Percentiles rank a stretch among this genome's conserved stretches.
Evolutionary conservation across 2,888 invertebrate genomes (phyloP).

Genomic region (Synergus itoensis): DNA sequence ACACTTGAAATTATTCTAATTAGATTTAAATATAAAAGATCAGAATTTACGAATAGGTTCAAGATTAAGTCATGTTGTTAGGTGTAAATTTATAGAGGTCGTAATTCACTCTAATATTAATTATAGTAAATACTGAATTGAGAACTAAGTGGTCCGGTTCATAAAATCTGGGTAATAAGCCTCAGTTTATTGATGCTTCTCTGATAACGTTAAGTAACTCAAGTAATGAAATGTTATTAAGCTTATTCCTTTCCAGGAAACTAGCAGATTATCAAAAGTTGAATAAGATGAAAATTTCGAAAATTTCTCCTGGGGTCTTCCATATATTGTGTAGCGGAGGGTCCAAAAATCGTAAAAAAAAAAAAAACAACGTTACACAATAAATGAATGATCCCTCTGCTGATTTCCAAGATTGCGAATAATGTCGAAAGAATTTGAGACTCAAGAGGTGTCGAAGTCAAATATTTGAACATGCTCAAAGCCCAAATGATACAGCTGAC

Average conservation of each 20-base stretch:
- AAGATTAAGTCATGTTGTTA: neutral
- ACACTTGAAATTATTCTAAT: neutral
- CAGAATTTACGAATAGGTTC: neutral
- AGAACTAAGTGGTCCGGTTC: slow-evolving; percentile 12
- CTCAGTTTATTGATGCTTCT: neutral
- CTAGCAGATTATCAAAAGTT: neutral
- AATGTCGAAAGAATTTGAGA: neutral
- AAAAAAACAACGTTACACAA: too few relatives aligned
- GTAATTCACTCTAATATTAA: neutral
- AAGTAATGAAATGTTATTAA: slow-evolving; percentile 1
- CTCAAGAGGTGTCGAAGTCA: neutral
- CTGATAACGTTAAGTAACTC: slow-evolving; percentile 20
- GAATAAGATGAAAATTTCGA: too few relatives aligned
- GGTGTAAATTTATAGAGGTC: neutral
- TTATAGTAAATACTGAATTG: neutral
- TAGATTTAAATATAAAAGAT: neutral
- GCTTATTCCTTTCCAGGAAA: neutral
- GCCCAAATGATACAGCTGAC: neutral
- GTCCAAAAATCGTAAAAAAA: too few relatives aligned
- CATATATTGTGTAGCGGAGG: too few relatives aligned
- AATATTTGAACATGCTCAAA: slow-evolving; percentile 9
- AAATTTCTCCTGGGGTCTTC: too few relatives aligned
- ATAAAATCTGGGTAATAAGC: neutral
- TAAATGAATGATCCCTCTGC: too few relatives aligned
- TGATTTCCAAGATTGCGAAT: neutral